phyloP scores from a whole-genome alignment of 1,140 invertebrate genomes.

The Lycorma delicatula region DNA sequence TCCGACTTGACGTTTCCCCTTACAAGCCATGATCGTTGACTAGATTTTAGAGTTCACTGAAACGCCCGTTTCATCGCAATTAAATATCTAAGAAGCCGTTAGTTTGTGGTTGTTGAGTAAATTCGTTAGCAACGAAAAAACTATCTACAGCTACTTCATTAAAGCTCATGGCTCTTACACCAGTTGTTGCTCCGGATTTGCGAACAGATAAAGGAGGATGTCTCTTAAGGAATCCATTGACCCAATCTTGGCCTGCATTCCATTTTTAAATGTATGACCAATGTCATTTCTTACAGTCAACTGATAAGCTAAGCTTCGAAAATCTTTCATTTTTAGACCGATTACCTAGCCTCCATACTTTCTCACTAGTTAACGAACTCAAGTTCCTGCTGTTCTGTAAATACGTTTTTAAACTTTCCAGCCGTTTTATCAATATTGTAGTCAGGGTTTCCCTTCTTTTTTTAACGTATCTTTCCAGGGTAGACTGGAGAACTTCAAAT shows the following conservation, averaged over 20 bases:
- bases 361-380: too few species aligned
- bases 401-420: too few species aligned
- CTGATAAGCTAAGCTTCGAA: conserved; percentile 22
- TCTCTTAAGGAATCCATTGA: conserved; percentile 30
- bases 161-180: conserved; percentile 20
- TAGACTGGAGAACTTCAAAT: too few species aligned
- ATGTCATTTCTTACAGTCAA: conserved; percentile 22
- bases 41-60: conserved; percentile 28
- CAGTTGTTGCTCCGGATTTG: neutral
- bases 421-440: too few species aligned
- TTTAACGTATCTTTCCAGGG: too few species aligned
- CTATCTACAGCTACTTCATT: neutral
- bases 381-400: too few species aligned
- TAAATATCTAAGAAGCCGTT: neutral
- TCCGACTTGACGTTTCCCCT: conserved; percentile 34
- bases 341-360: conserved; percentile 27
- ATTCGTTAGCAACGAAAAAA: neutral
- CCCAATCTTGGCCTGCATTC: conserved; percentile 24
- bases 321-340: conserved; percentile 21
- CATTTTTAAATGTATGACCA: conserved; percentile 24
- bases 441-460: too few species aligned
- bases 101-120: neutral
- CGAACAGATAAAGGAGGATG: conserved; percentile 26
- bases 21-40: conserved; percentile 25
- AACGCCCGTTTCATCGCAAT: conserved; percentile 28